Conservation (phyloP, 2,888 invertebrate genomes). For the Luffia ferchaultella region DNA sequence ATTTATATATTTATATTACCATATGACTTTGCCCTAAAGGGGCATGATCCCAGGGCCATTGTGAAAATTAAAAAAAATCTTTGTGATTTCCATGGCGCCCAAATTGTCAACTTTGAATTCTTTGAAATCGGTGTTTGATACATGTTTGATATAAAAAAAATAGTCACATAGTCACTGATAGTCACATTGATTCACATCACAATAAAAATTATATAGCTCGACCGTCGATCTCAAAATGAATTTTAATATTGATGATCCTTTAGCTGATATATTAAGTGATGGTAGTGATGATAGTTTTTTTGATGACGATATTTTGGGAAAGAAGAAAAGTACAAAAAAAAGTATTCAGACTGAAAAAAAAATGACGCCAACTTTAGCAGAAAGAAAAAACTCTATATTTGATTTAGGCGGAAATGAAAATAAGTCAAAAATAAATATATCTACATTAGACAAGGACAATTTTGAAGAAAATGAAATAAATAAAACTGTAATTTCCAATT, state of each 20-base stretch:
- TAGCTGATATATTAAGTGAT: conserved; percentile 72
- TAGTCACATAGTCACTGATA: background rate
- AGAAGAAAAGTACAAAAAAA: conserved; percentile 43
- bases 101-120: conserved; percentile 1
- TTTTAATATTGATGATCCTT: conserved; percentile 69
- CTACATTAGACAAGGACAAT: conserved; percentile 26
- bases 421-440: conserved; percentile 21
- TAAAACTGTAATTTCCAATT: conserved; percentile 21
- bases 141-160: too few relatives aligned
- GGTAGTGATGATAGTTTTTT: conserved; percentile 78
- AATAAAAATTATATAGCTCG: too few relatives aligned
- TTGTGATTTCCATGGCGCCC: conserved; percentile 5
- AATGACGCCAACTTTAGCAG: conserved; percentile 25
- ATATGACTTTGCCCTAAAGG: too few relatives aligned
- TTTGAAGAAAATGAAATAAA: conserved; percentile 22
- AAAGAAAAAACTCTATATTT: conserved; percentile 47
- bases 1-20: too few relatives aligned
- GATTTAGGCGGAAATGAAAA: conserved; percentile 32
- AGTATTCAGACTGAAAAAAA: conserved; percentile 13
- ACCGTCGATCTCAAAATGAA: conserved; percentile 38
- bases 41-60: too few relatives aligned
- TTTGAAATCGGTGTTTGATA: too few relatives aligned
- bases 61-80: too few relatives aligned
- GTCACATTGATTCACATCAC: background rate
- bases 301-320: conserved; percentile 65